phyloP scores from a whole-genome alignment of 1,140 invertebrate species.

The Chionoecetes opilio region DNA sequence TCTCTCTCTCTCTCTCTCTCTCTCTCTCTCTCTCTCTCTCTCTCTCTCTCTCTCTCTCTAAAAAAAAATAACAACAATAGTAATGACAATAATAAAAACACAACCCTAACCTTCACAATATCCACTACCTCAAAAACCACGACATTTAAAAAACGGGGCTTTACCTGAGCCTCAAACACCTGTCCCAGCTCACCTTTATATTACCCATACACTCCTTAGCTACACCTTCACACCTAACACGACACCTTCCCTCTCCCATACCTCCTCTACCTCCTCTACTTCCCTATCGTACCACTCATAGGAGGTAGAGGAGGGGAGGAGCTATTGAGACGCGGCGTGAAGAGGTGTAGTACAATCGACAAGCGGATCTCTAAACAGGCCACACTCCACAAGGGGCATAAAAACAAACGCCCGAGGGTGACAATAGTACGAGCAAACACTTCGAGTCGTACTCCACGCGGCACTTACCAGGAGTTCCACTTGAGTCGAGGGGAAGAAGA shows the following conservation, averaged over 20 bases:
- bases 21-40: conserved; percentile 46
- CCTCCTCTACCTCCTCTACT: neutral
- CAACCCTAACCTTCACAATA: neutral
- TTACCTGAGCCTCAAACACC: neutral
- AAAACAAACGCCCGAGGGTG: conserved; percentile 77
- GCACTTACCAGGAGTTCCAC: conserved; percentile 56
- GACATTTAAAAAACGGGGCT: neutral
- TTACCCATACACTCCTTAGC: neutral
- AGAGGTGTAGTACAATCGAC: conserved; percentile 50
- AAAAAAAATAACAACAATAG: neutral
- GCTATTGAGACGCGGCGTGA: conserved; percentile 15
- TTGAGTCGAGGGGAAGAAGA: conserved; percentile 55
- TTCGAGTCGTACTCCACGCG: conserved; percentile 54
- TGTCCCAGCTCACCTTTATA: neutral
- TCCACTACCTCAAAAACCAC: neutral
- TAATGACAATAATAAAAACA: neutral
- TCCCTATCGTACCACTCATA: conserved; percentile 3
- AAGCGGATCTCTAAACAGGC: conserved; percentile 62
- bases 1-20: neutral
- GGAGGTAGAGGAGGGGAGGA: neutral
- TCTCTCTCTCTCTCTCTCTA: conserved; percentile 22
- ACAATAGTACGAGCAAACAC: conserved; percentile 76
- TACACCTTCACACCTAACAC: neutral
- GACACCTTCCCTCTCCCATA: neutral
- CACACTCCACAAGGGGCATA: conserved; percentile 42